These are phyloP conservation scores for Heliconius nattereri DNA, from an alignment of 1,140 invertebrate species.

Conservation along the genomic window DNA sequence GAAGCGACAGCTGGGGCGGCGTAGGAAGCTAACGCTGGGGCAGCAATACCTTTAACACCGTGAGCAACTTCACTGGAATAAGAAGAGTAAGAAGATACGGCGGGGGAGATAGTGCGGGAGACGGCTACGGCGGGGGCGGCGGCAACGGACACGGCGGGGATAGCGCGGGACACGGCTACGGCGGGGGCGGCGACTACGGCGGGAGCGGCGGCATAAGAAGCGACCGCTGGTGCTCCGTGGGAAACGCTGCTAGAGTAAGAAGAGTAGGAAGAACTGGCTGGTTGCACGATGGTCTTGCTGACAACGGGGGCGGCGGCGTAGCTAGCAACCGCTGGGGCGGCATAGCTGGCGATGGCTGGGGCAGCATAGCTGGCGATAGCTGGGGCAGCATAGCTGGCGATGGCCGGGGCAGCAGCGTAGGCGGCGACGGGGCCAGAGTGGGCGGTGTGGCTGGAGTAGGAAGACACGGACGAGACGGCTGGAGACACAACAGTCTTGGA, in stretches of 20 bases:
- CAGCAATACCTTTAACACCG: conserved; percentile 41
- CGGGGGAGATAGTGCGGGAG: conserved; percentile 41
- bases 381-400: conserved; percentile 47
- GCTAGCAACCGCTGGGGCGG: conserved; percentile 46
- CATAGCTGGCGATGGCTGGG: conserved; percentile 42
- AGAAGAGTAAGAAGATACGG: conserved; percentile 47
- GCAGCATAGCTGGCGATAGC: conserved; percentile 49
- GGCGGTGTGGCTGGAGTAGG: conserved; percentile 54
- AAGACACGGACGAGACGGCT: conserved; percentile 51
- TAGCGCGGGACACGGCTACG: conserved; percentile 40
- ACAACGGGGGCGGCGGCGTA: conserved; percentile 47
- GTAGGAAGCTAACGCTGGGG: conserved; percentile 39
- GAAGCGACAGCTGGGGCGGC: conserved; percentile 44
- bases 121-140: conserved; percentile 45
- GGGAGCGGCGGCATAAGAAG: conserved; percentile 52
- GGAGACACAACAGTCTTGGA: conserved; percentile 46
- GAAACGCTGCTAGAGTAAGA: conserved; percentile 57
- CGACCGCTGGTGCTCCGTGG: conserved; percentile 48
- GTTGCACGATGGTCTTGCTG: conserved; percentile 50
- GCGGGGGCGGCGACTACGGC: conserved; percentile 44
- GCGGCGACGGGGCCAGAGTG: conserved; percentile 41
- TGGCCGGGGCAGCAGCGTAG: conserved; percentile 47
- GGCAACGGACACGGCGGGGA: conserved; percentile 39
- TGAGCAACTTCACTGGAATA: conserved; percentile 40
- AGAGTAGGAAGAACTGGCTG: conserved; percentile 53